These are phyloP conservation scores for Chloroceryle inda DNA, from an alignment of 2,797 vertebrate genomes.

Conservation along the genomic window DNA sequence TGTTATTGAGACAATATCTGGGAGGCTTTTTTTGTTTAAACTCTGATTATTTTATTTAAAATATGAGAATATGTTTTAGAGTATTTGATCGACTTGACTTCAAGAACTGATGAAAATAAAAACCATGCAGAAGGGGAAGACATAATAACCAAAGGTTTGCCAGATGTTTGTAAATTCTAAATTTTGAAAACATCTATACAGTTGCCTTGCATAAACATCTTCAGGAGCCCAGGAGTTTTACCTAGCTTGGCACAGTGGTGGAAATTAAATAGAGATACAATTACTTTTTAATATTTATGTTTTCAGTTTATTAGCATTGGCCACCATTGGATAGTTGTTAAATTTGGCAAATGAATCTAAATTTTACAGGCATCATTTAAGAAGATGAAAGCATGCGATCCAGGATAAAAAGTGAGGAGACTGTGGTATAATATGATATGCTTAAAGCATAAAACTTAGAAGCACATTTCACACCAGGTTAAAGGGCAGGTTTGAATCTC, in stretches of 20 bases:
- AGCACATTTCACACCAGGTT: not conserved
- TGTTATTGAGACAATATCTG: not conserved
- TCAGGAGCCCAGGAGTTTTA: not conserved
- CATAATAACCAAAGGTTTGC: not conserved
- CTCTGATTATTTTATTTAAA: not conserved
- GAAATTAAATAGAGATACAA: not conserved
- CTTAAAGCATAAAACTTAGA: not conserved
- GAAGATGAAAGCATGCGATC: not conserved
- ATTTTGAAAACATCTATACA: not conserved
- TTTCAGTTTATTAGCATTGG: not conserved
- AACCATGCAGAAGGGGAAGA: not conserved
- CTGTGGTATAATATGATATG: not conserved
- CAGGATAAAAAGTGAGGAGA: not conserved
- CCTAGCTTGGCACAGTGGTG: not conserved
- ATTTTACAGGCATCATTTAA: not conserved
- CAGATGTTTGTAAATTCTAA: not conserved
- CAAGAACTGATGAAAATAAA: not conserved
- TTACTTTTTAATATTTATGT: not conserved
- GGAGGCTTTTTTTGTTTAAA: not conserved
- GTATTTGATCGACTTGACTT: not conserved
- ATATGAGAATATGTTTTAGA: not conserved
- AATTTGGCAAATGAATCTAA: not conserved
- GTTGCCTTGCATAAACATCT: not conserved
- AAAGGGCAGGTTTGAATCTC: not conserved
- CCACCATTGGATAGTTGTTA: not conserved